These are phyloP conservation scores for Melanotaenia maccullochi DNA, from an alignment of 2,797 vertebrate genomes.

Conservation along the genomic window DNA sequence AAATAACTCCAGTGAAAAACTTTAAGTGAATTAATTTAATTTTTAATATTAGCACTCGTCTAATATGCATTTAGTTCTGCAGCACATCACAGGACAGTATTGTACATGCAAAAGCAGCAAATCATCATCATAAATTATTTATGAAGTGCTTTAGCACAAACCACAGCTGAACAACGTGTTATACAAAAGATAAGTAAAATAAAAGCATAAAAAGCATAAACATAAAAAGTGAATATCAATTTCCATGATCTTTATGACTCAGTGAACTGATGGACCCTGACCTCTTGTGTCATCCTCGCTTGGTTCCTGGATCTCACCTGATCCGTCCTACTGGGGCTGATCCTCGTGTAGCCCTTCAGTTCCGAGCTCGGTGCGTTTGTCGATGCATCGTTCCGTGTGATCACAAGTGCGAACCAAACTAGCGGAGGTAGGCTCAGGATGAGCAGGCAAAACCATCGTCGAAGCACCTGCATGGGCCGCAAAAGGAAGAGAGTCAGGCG, in stretches of 20 bases:
- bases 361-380: slow-evolving; percentile 16
- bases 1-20: background rate
- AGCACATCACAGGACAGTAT: background rate
- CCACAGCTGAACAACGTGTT: too few relatives aligned
- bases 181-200: too few relatives aligned
- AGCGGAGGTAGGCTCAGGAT: slow-evolving; percentile 68
- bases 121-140: too few relatives aligned
- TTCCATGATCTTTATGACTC: background rate
- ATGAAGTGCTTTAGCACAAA: too few relatives aligned
- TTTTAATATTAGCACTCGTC: background rate
- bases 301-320: slow-evolving; percentile 59
- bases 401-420: slow-evolving; percentile 75
- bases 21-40: background rate
- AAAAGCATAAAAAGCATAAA: too few relatives aligned
- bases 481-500: too few relatives aligned
- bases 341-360: slow-evolving; percentile 73
- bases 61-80: background rate
- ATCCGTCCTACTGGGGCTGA: slow-evolving; percentile 44
- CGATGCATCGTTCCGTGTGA: slow-evolving; percentile 34
- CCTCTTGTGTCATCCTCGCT: background rate
- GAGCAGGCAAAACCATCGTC: slow-evolving; percentile 71
- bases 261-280: background rate
- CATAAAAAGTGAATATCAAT: too few relatives aligned
- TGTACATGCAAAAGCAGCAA: background rate
- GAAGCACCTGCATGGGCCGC: slow-evolving; percentile 49